Base-by-base conservation (phyloP, 2,113 vertebrate species). In the Cichladusa arquata region DNA sequence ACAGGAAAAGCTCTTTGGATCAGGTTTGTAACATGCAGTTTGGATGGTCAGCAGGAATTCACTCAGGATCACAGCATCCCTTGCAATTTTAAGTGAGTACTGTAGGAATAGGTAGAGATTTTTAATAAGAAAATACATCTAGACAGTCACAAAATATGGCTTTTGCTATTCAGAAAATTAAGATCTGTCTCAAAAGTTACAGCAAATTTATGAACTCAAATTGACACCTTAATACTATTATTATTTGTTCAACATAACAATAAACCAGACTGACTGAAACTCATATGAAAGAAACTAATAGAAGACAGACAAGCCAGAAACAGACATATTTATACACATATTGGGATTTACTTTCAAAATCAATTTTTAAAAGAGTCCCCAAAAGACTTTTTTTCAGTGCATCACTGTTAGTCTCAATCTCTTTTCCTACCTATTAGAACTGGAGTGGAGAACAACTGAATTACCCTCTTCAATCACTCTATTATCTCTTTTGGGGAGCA, bases 301-400 rank as follows among this genome's bases (percentile, higher is more conserved):
- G 45, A 73, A 95, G 73, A 90, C 48, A 91, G 54, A 58, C 0
- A 9, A 84, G 40, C 15, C 31, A 72, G 71, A 79, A 90, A 73
- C 51, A 90, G 85, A 71, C 31, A 23, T 66, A 79, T 92, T 92
- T 88, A 76, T 42, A 90, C 25, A 50, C 78, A 36, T 19, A 9
- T 6, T 48, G 72, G 79, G 47, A 79, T 92, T 95, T 70, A 70
- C 54, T 91, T 91, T 50, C 54, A 67, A 94, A 92, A 97, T 84
- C 23, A 90, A 34, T 94, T 95, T 88, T 91, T 69, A 79, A 67
- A 61, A 79, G 36, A 31, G 48, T 73, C 36, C 88, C 72, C 73
- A 17, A 24, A 93, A 93, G 81, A 26, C 78, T 85, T 70, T 69
- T 84, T 50, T 47, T 72, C 64, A 90, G 69, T 57, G 36, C 31